A percentile compares a stretch with the other conserved stretches of the same genome.
Conservation (phyloP, 2,113 vertebrate species). For the Parotia lawesii region DNA sequence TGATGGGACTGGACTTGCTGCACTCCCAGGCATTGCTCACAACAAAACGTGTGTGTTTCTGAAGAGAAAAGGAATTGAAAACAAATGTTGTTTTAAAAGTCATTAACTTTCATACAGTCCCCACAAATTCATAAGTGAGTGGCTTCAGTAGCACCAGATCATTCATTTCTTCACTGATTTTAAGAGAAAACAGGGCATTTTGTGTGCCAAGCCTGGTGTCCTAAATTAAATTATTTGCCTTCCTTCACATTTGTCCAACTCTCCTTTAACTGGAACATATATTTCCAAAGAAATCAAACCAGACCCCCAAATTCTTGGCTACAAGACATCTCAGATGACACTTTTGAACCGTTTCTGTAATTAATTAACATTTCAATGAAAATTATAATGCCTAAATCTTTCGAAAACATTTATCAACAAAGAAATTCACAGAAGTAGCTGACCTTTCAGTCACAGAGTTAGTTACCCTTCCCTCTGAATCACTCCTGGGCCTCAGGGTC, state of each 20-base stretch:
- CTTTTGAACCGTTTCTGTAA: neutral
- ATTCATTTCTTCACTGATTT: neutral
- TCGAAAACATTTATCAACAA: neutral
- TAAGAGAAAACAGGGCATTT: neutral
- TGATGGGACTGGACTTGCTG: neutral
- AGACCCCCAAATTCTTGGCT: neutral
- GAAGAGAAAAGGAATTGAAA: neutral
- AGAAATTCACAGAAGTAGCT: neutral
- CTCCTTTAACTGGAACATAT: neutral
- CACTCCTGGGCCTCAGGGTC: neutral
- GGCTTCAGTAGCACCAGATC: neutral
- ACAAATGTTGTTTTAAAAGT: neutral
- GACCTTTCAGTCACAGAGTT: neutral
- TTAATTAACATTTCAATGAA: neutral
- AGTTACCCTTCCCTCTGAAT: neutral
- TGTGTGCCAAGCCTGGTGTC: neutral
- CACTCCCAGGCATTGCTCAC: neutral
- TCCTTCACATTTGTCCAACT: neutral
- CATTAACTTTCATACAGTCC: neutral
- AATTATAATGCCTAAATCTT: rapidly evolving
- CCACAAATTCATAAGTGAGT: neutral
- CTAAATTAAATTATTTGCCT: neutral
- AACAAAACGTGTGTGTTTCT: neutral
- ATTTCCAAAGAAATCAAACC: neutral
- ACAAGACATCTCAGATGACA: neutral